Evolutionary conservation across 1,140 invertebrate species (phyloP).

Genomic region (Drosophila navojoa): DNA sequence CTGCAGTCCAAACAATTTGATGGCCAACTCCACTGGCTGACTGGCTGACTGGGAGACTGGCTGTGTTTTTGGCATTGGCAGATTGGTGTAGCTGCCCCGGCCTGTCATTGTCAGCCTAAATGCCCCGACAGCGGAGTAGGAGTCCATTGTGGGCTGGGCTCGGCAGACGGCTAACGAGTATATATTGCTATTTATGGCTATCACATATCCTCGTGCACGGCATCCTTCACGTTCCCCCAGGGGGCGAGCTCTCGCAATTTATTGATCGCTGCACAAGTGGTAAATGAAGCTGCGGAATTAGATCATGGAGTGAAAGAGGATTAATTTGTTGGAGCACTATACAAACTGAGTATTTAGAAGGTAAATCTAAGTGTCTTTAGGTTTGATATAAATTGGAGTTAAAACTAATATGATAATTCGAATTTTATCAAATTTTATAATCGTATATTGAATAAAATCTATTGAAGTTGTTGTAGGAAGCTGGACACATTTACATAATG

Average conservation of each 20-base stretch:
- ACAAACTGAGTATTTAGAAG: not conserved
- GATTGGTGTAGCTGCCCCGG: constrained; percentile 26
- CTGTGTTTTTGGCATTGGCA: constrained; percentile 38
- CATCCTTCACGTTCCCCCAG: constrained; percentile 10
- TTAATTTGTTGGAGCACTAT: not conserved
- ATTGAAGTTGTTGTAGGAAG: no score
- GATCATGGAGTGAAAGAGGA: not conserved
- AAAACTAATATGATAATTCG: no score
- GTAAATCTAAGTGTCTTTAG: not conserved
- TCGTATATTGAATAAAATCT: no score
- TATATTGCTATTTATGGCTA: constrained; percentile 64
- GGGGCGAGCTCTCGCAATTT: constrained; percentile 1
- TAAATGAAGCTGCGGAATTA: constrained; percentile 1
- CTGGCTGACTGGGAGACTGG: constrained; percentile 29
- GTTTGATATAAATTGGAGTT: no score
- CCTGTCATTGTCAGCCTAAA: constrained; percentile 76
- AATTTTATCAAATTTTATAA: no score
- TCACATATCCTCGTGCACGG: constrained; percentile 1
- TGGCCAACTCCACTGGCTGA: constrained; percentile 61
- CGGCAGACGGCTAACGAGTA: constrained; percentile 35
- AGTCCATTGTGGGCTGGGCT: constrained; percentile 68
- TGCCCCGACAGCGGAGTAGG: constrained; percentile 64
- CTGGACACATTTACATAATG: no score
- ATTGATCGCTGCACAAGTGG: constrained; percentile 9
- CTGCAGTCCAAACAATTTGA: constrained; percentile 54